Evolutionary conservation across 2,888 invertebrate genomes (phyloP).

Genomic region (Amorpha juglandis): DNA sequence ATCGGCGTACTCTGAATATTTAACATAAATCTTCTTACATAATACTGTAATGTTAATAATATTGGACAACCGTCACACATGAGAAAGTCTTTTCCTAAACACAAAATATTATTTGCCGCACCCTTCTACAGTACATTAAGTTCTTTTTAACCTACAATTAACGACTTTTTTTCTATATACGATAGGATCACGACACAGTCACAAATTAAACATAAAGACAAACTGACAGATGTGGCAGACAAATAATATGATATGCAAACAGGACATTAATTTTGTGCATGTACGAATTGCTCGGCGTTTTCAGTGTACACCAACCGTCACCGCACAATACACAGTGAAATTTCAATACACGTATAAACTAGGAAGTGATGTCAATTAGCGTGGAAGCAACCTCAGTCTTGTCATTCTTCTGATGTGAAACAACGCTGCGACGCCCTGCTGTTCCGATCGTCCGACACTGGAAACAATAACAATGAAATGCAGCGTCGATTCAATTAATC

Average conservation of each 20-base stretch:
- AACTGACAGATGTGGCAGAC: constrained; percentile 11
- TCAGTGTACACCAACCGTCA: constrained; percentile 57
- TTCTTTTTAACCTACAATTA: constrained; percentile 19
- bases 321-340: constrained; percentile 61
- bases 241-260: constrained; percentile 14
- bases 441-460: constrained; percentile 58
- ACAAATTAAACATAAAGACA: constrained; percentile 1
- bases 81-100: constrained; percentile 16
- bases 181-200: constrained; percentile 6
- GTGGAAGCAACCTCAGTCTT: constrained; percentile 82
- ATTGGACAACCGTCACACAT: constrained; percentile 18
- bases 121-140: constrained; percentile 18
- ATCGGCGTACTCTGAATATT: constrained; percentile 17
- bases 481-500: constrained; percentile 23
- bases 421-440: constrained; percentile 63
- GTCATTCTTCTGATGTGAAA: constrained; percentile 74
- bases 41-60: constrained; percentile 20
- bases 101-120: constrained; percentile 26
- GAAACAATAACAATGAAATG: constrained; percentile 37
- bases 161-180: constrained; percentile 3
- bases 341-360: constrained; percentile 70
- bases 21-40: constrained; percentile 5
- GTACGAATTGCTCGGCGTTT: constrained; percentile 2
- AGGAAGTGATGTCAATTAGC: constrained; percentile 68
- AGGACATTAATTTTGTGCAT: constrained; percentile 13